These are phyloP conservation scores for Solen grandis DNA, from an alignment of 1,140 invertebrate genomes.

Conservation along the genomic window DNA sequence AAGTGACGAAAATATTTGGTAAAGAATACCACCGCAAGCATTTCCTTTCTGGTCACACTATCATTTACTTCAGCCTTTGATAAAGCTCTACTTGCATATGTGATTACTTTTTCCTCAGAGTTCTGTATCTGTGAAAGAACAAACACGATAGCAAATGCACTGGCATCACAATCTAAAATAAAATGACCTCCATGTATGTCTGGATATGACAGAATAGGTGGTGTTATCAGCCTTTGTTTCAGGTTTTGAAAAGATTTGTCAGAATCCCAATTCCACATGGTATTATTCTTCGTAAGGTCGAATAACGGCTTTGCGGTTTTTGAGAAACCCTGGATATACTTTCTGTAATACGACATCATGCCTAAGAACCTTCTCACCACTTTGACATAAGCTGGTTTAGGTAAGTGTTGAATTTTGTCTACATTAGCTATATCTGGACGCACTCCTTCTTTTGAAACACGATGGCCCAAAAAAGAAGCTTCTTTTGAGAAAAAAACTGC, in stretches of 20 bases:
- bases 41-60: conserved; percentile 31
- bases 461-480: conserved; percentile 29
- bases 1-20: conserved; percentile 21
- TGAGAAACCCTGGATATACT: background rate
- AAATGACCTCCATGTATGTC: conserved; percentile 13
- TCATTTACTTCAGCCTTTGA: background rate
- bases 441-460: background rate
- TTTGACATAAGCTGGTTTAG: conserved; percentile 8
- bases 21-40: conserved; percentile 5
- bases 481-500: conserved; percentile 29
- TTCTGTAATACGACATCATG: background rate
- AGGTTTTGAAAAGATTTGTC: conserved; percentile 1
- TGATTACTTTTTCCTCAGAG: conserved; percentile 13
- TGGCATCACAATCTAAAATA: conserved; percentile 49
- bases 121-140: conserved; percentile 15
- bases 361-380: background rate
- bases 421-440: background rate
- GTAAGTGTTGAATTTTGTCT: background rate
- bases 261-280: background rate
- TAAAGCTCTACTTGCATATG: conserved; percentile 1
- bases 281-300: background rate
- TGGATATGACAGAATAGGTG: conserved; percentile 41
- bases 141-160: background rate
- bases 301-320: background rate
- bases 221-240: conserved; percentile 7